Percentiles rank a stretch among this genome's conserved stretches.
Evolutionary conservation across 2,888 invertebrate genomes (phyloP).

Genomic region (Leptogaster cylindrica): DNA sequence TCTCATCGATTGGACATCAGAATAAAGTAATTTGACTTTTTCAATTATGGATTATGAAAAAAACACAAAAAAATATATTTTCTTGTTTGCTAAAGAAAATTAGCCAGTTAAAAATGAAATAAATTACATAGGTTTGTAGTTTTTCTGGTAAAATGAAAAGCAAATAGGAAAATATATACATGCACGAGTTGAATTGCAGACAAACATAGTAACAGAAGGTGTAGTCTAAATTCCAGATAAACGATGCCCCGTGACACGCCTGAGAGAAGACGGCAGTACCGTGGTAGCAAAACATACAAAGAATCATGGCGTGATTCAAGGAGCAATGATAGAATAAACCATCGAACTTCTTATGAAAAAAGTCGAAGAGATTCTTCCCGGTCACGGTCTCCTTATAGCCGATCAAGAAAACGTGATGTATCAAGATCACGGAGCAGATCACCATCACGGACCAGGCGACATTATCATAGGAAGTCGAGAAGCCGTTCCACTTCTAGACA

Average conservation of each 20-base stretch:
- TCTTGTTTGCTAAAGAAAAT: conserved; percentile 22
- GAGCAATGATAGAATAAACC: neutral
- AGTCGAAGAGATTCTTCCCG: neutral
- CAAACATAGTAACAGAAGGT: conserved; percentile 25
- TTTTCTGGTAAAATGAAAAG: too few species aligned
- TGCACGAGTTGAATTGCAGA: neutral
- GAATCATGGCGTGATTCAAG: neutral
- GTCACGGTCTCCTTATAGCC: conserved; percentile 2
- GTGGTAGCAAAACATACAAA: neutral
- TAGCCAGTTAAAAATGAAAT: neutral
- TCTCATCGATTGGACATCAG: conserved; percentile 14
- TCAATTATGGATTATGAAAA: conserved; percentile 20
- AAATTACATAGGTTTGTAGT: neutral
- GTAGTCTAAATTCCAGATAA: conserved; percentile 36
- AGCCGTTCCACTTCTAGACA: conserved; percentile 18
- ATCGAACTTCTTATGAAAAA: neutral
- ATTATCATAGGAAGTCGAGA: conserved; percentile 3
- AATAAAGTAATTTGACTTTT: conserved; percentile 34
- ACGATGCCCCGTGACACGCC: conserved; percentile 21
- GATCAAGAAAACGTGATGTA: too few species aligned
- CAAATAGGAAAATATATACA: conserved; percentile 34
- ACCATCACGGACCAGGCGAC: conserved; percentile 1
- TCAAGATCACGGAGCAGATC: conserved; percentile 16
- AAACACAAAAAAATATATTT: conserved; percentile 32
- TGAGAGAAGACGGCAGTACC: neutral